Evolutionary conservation across 2,888 invertebrate genomes (phyloP).

Genomic region (Eucriotettix oculatus): DNA sequence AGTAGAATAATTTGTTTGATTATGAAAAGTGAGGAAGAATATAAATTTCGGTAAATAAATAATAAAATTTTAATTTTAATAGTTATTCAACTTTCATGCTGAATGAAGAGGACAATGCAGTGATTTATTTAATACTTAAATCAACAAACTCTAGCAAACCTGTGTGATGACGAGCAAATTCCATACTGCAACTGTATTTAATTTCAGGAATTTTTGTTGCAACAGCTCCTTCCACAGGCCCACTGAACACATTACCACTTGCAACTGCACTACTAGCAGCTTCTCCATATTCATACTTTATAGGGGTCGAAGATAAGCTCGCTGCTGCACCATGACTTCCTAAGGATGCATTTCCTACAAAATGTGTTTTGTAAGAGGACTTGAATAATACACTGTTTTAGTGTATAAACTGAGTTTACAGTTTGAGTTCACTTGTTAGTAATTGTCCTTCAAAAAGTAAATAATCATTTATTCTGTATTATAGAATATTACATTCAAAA

Average conservation of each 20-base stretch:
- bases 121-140: neutral
- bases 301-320: conserved; percentile 15
- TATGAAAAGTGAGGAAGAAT: too few relatives aligned
- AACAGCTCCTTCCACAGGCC: conserved; percentile 30
- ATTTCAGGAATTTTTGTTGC: conserved; percentile 39
- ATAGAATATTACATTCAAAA: too few relatives aligned
- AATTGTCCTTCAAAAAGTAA: too few relatives aligned
- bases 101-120: neutral
- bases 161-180: conserved; percentile 30
- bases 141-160: conserved; percentile 10
- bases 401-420: too few relatives aligned
- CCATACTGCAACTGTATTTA: conserved; percentile 52
- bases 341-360: conserved; percentile 9
- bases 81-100: neutral
- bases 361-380: too few relatives aligned
- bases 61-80: too few relatives aligned
- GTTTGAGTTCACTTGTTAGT: too few relatives aligned
- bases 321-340: conserved; percentile 12
- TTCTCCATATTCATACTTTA: conserved; percentile 41
- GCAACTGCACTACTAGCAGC: conserved; percentile 21
- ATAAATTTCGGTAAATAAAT: too few relatives aligned
- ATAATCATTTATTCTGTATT: too few relatives aligned
- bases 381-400: too few relatives aligned
- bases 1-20: too few relatives aligned
- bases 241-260: conserved; percentile 23